phyloP scores from a whole-genome alignment of 2,888 invertebrate species.

The Trisateles emortualis region DNA sequence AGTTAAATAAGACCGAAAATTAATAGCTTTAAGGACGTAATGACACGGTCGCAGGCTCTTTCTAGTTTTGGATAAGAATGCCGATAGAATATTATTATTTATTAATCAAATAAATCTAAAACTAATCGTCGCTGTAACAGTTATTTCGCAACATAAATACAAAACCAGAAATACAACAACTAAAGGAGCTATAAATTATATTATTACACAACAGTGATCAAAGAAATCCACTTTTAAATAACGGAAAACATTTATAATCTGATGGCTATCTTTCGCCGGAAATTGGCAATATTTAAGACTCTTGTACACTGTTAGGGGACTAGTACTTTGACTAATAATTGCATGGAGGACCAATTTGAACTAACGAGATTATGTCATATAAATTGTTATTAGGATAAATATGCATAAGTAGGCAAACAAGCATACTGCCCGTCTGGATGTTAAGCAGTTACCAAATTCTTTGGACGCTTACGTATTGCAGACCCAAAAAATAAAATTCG shows the following conservation, averaged over 20 bases:
- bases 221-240: slow-evolving; percentile 51
- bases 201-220: slow-evolving; percentile 52
- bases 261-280: slow-evolving; percentile 51
- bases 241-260: slow-evolving; percentile 56
- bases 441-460: too few species aligned
- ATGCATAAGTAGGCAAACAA: too few species aligned
- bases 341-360: not conserved
- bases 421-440: too few species aligned
- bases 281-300: slow-evolving; percentile 51
- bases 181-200: slow-evolving; percentile 46
- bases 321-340: not conserved
- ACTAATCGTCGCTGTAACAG: slow-evolving; percentile 20
- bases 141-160: slow-evolving; percentile 12
- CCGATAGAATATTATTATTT: too few species aligned
- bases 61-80: too few species aligned
- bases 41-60: too few species aligned
- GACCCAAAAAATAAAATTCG: too few species aligned
- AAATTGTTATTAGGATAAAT: too few species aligned
- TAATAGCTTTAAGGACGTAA: too few species aligned
- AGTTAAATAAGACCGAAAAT: too few species aligned
- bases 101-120: slow-evolving; percentile 8
- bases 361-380: not conserved
- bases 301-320: not conserved
- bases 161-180: slow-evolving; percentile 24
- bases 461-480: too few species aligned